Conservation (phyloP, 2,888 invertebrate species). For the Tenthredo mesomela region DNA sequence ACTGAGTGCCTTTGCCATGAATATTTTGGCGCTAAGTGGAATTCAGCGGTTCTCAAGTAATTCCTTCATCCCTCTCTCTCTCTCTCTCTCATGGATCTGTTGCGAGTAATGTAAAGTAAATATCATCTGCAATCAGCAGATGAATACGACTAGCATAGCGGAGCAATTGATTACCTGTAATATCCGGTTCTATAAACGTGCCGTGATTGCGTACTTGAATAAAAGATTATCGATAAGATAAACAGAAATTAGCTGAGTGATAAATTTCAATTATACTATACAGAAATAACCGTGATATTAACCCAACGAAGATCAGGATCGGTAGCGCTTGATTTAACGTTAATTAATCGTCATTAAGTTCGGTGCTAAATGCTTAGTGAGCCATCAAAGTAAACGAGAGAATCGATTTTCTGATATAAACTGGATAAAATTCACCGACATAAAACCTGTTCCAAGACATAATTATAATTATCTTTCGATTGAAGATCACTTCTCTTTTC, state of each 20-base stretch:
- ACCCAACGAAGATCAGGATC: slow-evolving; percentile 7
- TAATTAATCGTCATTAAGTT: slow-evolving; percentile 19
- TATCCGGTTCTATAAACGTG: slow-evolving; percentile 4
- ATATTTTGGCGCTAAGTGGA: slow-evolving; percentile 45
- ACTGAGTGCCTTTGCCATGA: not conserved
- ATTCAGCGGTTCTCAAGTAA: slow-evolving; percentile 38
- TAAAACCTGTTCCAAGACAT: slow-evolving; percentile 26
- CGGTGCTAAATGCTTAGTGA: slow-evolving; percentile 27
- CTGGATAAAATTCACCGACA: slow-evolving; percentile 16
- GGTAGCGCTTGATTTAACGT: slow-evolving; percentile 30
- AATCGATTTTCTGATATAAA: slow-evolving; percentile 34
- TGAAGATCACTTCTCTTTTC: slow-evolving; percentile 8
- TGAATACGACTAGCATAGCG: not conserved
- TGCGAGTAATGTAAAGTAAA: not conserved
- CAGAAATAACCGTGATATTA: not conserved
- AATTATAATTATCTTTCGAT: slow-evolving; percentile 35
- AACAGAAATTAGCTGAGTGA: slow-evolving; percentile 15
- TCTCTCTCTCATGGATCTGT: not conserved
- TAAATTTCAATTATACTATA: slow-evolving; percentile 19
- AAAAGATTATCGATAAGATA: not conserved
- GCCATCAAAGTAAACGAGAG: slow-evolving; percentile 32
- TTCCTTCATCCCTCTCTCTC: not conserved
- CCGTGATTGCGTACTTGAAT: not conserved
- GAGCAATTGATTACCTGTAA: not conserved
- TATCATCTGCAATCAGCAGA: not conserved